These are phyloP conservation scores for Galbula dea DNA, from an alignment of 2,113 vertebrate species.

Conservation along the genomic window DNA sequence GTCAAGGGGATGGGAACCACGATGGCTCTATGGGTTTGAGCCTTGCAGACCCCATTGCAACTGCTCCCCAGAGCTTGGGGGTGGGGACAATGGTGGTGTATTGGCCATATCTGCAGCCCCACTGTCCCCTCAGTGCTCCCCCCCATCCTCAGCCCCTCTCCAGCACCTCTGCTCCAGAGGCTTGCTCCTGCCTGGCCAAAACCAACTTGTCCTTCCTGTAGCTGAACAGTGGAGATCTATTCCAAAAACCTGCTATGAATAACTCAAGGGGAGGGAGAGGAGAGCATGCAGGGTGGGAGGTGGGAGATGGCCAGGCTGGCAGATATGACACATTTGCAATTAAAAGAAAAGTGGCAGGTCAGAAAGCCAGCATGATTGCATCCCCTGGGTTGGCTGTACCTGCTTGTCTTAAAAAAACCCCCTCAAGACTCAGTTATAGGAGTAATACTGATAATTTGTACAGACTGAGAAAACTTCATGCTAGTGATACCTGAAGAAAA, in stretches of 20 bases:
- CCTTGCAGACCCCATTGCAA: not conserved
- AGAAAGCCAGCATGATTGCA: not conserved
- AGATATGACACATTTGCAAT: not conserved
- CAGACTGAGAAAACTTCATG: not conserved
- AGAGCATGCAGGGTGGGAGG: not conserved
- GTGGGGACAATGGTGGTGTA: not conserved
- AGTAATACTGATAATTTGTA: not conserved
- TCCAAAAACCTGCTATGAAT: not conserved
- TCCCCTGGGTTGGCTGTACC: no score
- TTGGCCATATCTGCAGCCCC: not conserved
- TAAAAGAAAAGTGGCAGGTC: not conserved
- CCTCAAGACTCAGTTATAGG: not conserved
- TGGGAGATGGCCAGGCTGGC: not conserved
- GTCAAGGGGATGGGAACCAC: no score
- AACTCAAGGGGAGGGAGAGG: fast-evolving
- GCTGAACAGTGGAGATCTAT: not conserved
- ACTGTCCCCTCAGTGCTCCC: fast-evolving
- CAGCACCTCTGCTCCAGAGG: not conserved
- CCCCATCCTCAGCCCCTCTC: not conserved
- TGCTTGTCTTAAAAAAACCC: not conserved
- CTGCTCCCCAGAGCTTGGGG: not conserved
- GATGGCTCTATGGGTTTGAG: not conserved
- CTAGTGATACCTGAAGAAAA: not conserved
- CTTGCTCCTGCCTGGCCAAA: not conserved
- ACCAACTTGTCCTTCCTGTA: not conserved